Conservation (phyloP, 2,113 vertebrate genomes). For the Puffinus mauretanicus region DNA sequence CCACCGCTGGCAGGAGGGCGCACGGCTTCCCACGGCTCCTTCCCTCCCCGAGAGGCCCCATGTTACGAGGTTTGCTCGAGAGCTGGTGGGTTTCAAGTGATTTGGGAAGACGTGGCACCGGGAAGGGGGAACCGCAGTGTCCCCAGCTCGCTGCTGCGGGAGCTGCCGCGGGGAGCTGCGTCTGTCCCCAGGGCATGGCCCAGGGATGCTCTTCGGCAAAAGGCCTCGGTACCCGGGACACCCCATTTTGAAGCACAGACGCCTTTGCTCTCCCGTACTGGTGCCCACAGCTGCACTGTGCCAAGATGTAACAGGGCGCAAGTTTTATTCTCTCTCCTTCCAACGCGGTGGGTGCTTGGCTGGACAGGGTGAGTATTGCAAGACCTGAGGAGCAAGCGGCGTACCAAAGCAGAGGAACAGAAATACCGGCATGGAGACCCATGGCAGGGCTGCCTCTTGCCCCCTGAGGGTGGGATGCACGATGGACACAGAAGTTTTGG, state of each 20-base stretch:
- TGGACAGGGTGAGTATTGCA: background rate
- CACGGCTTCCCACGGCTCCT: rapidly evolving
- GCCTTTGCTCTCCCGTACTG: background rate
- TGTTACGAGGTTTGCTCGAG: background rate
- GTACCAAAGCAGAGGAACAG: background rate
- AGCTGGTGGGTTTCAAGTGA: background rate
- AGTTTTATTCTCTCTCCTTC: background rate
- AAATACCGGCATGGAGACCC: rapidly evolving
- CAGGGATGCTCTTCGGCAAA: background rate
- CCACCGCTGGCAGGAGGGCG: background rate
- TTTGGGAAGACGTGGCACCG: background rate
- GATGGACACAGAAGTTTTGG: background rate
- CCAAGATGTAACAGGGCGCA: rapidly evolving
- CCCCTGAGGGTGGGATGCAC: background rate
- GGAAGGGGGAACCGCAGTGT: rapidly evolving
- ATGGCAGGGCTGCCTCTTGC: background rate
- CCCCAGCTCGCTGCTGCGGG: background rate
- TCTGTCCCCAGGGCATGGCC: background rate
- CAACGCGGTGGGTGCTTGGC: rapidly evolving
- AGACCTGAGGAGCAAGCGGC: background rate
- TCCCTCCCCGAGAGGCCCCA: background rate
- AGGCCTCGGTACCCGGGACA: background rate
- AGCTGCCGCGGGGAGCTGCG: background rate
- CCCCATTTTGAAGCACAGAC: background rate
- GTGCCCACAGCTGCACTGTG: background rate